Conservation (phyloP, 2,888 invertebrate genomes). For the Scaptomyza caliginosa region DNA sequence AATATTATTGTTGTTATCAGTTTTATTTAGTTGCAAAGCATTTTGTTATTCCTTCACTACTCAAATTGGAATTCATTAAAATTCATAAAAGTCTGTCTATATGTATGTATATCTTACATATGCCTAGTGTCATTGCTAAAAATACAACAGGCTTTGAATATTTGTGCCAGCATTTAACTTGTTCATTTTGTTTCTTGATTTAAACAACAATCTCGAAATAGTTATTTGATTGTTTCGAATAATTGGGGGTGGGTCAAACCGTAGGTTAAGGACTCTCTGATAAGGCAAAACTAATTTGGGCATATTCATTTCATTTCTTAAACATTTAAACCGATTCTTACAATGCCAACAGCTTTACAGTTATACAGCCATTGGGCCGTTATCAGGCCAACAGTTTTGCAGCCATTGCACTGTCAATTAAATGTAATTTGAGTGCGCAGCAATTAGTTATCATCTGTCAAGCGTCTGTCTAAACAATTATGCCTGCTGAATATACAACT, state of each 20-base stretch:
- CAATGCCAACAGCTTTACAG: neutral
- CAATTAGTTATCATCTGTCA: constrained; percentile 79
- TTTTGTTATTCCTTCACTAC: constrained; percentile 18
- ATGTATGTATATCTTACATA: neutral
- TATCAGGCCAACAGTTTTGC: constrained; percentile 18
- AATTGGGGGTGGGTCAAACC: constrained; percentile 34
- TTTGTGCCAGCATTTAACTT: constrained; percentile 24
- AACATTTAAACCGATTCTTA: too few species aligned
- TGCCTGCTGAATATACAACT: constrained; percentile 24
- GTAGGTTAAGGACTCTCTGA: constrained; percentile 31
- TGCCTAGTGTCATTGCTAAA: constrained; percentile 64
- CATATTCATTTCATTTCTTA: neutral
- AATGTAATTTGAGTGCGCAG: constrained; percentile 64
- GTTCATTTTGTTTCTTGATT: constrained; percentile 9
- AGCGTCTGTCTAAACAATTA: constrained; percentile 74
- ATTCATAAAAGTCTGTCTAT: constrained; percentile 43
- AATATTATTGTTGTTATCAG: constrained; percentile 61
- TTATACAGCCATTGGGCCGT: neutral
- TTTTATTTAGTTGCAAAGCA: constrained; percentile 43
- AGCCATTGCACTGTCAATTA: constrained; percentile 27
- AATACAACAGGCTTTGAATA: constrained; percentile 51
- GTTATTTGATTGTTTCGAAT: constrained; percentile 36
- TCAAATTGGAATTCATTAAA: constrained; percentile 73
- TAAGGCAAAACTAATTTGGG: constrained; percentile 13
- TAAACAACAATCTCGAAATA: constrained; percentile 30